Percentiles rank a stretch among this genome's conserved stretches.
phyloP scores from a whole-genome alignment of 2,113 vertebrate genomes.

The Aegotheles bennettii region DNA sequence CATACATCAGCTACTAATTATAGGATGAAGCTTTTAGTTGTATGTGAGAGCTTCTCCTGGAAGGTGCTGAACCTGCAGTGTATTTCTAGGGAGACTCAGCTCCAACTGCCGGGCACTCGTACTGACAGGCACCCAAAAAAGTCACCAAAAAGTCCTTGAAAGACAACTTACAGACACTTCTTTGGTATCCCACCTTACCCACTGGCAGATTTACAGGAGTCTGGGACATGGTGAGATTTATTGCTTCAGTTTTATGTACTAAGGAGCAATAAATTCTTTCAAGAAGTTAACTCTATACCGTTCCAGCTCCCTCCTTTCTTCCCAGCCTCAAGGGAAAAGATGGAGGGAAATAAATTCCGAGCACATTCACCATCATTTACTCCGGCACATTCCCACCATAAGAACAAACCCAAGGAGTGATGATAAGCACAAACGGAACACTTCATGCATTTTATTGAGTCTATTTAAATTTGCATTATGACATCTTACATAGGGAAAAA shows the following conservation, averaged over 20 bases:
- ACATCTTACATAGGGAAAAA: constrained; percentile 77
- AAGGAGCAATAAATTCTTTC: background rate
- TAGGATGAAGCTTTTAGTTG: background rate
- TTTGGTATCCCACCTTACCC: background rate
- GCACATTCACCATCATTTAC: background rate
- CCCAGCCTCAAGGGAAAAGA: background rate
- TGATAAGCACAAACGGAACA: constrained; percentile 68
- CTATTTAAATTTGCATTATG: constrained; percentile 70
- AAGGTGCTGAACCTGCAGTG: background rate
- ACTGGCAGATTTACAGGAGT: background rate
- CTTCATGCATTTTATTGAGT: constrained; percentile 81
- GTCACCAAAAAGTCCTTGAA: background rate
- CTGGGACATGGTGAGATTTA: background rate
- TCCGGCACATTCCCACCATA: background rate
- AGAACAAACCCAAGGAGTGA: constrained; percentile 60
- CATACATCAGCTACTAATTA: background rate
- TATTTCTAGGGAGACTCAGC: background rate
- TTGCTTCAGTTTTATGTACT: background rate
- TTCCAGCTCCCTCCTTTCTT: background rate
- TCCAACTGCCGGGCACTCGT: background rate
- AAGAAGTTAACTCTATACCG: background rate
- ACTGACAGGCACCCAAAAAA: rapidly evolving
- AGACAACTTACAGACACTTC: background rate
- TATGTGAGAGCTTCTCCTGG: background rate
- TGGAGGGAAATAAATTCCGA: background rate